A percentile compares a stretch with the other conserved stretches of the same genome.
Conservation (phyloP, 2,888 invertebrate genomes). For the Netelia virgata region DNA sequence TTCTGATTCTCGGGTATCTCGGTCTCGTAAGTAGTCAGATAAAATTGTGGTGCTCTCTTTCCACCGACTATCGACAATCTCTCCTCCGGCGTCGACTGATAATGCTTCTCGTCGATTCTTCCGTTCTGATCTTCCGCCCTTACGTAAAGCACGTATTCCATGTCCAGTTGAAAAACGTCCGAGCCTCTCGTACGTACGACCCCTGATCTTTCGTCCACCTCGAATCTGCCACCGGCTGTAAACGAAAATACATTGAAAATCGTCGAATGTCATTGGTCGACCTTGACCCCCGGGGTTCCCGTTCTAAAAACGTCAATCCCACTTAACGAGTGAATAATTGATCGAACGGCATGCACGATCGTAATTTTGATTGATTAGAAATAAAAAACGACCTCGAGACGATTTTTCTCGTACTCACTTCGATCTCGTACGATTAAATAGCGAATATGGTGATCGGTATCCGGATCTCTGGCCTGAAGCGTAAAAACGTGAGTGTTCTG, state of each 20-base stretch:
- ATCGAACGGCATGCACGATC: neutral
- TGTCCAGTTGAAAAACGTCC: constrained; percentile 96
- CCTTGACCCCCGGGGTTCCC: too few relatives aligned
- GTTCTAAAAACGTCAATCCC: too few relatives aligned
- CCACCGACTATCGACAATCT: constrained; percentile 98
- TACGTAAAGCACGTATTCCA: constrained; percentile 98
- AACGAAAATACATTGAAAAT: neutral
- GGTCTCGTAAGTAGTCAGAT: constrained; percentile 97
- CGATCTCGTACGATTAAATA: constrained; percentile 98
- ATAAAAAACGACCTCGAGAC: neutral
- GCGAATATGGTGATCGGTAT: constrained; percentile 97
- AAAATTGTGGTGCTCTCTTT: constrained; percentile 98
- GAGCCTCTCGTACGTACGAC: constrained; percentile 96
- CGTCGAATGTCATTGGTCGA: too few relatives aligned
- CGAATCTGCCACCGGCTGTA: constrained; percentile 89
- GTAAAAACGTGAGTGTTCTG: constrained; percentile 98
- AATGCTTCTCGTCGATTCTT: constrained; percentile 94
- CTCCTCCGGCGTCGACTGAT: constrained; percentile 96
- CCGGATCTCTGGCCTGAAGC: constrained; percentile 98
- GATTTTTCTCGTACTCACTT: constrained; percentile 84
- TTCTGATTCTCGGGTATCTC: constrained; percentile 98
- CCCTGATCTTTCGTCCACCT: constrained; percentile 96
- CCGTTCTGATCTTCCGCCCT: constrained; percentile 98
- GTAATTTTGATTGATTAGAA: neutral
- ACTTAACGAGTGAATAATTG: neutral